Percentiles rank a stretch among this genome's conserved stretches.
These are phyloP conservation scores for Aphelenchoides fujianensis DNA, from an alignment of 1,140 invertebrate species.

Conservation along the genomic window DNA sequence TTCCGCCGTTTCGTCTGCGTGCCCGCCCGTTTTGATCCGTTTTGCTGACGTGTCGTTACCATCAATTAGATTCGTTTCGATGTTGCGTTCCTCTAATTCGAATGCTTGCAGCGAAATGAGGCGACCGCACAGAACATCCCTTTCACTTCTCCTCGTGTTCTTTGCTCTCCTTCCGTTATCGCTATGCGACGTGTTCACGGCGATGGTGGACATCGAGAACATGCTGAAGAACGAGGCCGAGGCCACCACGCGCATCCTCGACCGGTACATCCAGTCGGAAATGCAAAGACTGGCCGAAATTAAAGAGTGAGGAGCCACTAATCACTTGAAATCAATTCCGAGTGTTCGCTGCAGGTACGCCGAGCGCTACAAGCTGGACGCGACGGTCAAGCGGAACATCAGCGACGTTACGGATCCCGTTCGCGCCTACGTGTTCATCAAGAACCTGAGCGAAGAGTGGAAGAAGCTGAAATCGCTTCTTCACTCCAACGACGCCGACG, in stretches of 20 bases:
- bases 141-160: neutral
- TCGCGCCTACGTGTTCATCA: constrained; percentile 49
- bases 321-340: neutral
- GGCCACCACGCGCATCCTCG: constrained; percentile 32
- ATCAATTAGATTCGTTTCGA: no score
- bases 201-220: constrained; percentile 52
- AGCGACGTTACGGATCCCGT: constrained; percentile 46
- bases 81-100: neutral
- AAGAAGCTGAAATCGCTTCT: constrained; percentile 36
- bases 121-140: neutral
- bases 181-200: constrained; percentile 43
- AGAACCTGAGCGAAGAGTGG: constrained; percentile 40
- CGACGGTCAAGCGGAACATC: constrained; percentile 16
- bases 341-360: neutral
- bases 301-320: constrained; percentile 28
- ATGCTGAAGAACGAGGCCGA: constrained; percentile 38
- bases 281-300: constrained; percentile 27
- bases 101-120: neutral
- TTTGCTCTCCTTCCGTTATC: neutral
- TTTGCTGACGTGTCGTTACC: no score
- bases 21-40: no score
- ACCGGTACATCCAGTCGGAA: constrained; percentile 46
- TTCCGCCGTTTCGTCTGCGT: no score
- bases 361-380: constrained; percentile 19
- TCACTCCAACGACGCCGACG: constrained; percentile 41